Evolutionary conservation across 2,113 vertebrate species (phyloP).

Genomic region (Silurus glanis): DNA sequence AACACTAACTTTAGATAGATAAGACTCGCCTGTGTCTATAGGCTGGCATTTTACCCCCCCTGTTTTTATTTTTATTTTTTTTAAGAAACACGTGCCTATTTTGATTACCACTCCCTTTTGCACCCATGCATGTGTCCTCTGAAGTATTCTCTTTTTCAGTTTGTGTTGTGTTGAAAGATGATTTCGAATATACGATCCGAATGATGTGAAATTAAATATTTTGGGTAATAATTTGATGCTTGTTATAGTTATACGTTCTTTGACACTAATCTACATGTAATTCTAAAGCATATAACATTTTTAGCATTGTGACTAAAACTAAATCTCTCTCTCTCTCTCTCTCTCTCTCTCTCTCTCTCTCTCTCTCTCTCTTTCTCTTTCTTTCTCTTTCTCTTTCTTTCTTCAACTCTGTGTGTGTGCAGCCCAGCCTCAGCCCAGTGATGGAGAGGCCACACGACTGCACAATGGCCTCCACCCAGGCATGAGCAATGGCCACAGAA

Average conservation of each 20-base stretch:
- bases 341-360: constrained; percentile 49
- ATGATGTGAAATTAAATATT: neutral
- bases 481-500: constrained; percentile 70
- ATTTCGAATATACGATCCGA: neutral
- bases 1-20: neutral
- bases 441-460: constrained; percentile 74
- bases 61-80: neutral
- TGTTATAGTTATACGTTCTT: neutral
- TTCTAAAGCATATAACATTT: neutral
- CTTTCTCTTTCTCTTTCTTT: constrained; percentile 52
- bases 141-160: neutral
- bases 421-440: constrained; percentile 84
- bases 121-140: neutral
- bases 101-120: neutral
- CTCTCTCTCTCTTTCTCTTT: constrained; percentile 52
- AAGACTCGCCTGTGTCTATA: neutral
- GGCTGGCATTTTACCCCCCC: neutral
- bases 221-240: neutral
- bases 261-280: neutral
- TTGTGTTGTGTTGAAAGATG: neutral
- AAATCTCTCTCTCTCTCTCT: constrained; percentile 30
- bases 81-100: neutral
- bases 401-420: constrained; percentile 46
- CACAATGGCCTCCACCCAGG: constrained; percentile 69
- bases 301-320: neutral